Evolutionary conservation across 1,140 invertebrate genomes (phyloP).

Genomic region (Babylonia areolata): DNA sequence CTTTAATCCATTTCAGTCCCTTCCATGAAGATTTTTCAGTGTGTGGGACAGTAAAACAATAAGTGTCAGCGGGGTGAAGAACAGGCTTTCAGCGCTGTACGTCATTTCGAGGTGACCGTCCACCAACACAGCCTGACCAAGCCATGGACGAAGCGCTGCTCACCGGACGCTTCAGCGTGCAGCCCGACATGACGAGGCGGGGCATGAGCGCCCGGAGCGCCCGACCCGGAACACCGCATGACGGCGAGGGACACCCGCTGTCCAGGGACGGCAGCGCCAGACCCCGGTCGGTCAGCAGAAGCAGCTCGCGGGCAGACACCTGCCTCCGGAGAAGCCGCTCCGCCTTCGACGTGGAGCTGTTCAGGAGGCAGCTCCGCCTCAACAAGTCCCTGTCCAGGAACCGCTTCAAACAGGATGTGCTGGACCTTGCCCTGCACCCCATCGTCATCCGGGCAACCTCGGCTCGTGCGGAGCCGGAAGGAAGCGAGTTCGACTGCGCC

Average conservation of each 20-base stretch:
- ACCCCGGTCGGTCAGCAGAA: constrained; percentile 19
- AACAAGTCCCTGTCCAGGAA: constrained; percentile 32
- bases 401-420: constrained; percentile 15
- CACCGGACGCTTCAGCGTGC: constrained; percentile 35
- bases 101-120: too few species aligned
- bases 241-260: background rate
- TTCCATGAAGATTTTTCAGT: too few species aligned
- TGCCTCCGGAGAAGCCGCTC: constrained; percentile 25
- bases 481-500: background rate
- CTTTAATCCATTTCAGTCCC: too few species aligned
- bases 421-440: background rate
- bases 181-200: background rate
- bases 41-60: too few species aligned
- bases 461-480: background rate
- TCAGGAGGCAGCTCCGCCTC: constrained; percentile 20
- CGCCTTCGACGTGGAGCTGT: constrained; percentile 30
- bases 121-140: background rate
- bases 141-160: constrained; percentile 32
- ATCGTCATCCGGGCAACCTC: background rate
- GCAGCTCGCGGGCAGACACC: constrained; percentile 25
- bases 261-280: background rate
- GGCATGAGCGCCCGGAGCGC: constrained; percentile 2
- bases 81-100: too few species aligned
- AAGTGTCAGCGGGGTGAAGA: too few species aligned
- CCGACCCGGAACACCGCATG: background rate